Evolutionary conservation across 2,888 invertebrate genomes (phyloP).

Genomic region (Sycophila texana): DNA sequence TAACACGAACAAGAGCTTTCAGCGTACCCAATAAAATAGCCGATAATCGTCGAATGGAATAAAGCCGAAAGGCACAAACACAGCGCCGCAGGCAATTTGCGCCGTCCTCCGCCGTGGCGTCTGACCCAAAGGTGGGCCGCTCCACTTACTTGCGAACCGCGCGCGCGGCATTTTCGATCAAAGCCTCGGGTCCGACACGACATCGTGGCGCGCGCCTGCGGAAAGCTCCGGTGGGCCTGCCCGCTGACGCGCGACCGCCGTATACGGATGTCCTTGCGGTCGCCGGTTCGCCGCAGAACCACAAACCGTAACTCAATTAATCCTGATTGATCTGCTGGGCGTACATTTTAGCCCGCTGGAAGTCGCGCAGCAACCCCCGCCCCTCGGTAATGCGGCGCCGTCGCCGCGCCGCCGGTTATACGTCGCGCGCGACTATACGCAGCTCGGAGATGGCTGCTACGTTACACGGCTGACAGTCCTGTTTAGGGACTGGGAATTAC

Average conservation of each 20-base stretch:
- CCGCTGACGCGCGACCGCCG: slow-evolving; percentile 32
- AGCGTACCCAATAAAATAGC: no score
- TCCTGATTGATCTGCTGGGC: slow-evolving; percentile 69
- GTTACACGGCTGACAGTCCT: slow-evolving; percentile 1
- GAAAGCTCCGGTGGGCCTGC: neutral
- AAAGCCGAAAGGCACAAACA: neutral
- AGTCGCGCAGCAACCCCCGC: slow-evolving; percentile 5
- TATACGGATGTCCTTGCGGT: slow-evolving; percentile 69
- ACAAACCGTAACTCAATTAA: slow-evolving; percentile 74
- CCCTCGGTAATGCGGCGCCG: neutral
- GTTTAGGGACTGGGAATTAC: slow-evolving; percentile 11
- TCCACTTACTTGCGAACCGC: slow-evolving; percentile 17
- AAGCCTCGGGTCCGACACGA: neutral
- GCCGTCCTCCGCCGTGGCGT: neutral
- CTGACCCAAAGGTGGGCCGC: slow-evolving; percentile 23
- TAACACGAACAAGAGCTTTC: no score
- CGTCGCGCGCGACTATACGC: neutral
- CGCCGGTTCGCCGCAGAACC: slow-evolving; percentile 67
- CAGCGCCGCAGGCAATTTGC: neutral
- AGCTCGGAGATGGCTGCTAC: neutral
- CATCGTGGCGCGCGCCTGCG: neutral
- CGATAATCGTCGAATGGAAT: neutral
- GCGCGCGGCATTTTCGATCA: slow-evolving; percentile 6
- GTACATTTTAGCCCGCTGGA: slow-evolving; percentile 42
- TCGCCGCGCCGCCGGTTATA: neutral